Evolutionary conservation across 2,888 invertebrate genomes (phyloP), one percentile per base, ranked within the genome.

Genomic region (Protophormia terraenovae): DNA sequence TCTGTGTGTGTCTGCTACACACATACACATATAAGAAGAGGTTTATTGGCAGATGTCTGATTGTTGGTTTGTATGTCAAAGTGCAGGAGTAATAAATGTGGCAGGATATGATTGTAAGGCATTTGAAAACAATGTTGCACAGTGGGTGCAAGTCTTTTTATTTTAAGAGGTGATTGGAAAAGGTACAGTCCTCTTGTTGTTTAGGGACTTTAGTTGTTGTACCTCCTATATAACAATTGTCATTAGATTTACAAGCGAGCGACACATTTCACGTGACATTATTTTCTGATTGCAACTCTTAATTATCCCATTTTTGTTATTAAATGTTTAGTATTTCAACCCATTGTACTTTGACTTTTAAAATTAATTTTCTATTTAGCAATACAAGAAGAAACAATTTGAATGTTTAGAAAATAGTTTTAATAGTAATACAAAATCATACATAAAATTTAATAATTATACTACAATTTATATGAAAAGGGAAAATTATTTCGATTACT

Each of bases 31-130:
- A 2, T 16, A 38, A 27, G 27, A 22, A 41, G n/a, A 27, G 12
- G 55, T 71, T 71, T 58, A 71, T 41, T 38, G 55, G 41, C 38
- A 55, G 7, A 41, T 55, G 27, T 41, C 69, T 38, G 38, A n/a
- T 7, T 71, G n/a, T 47, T 0, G 47, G 47, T 19, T 19, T 16
- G 19, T 47, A 19, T 7, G 7, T 19, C 16, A 45, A 2, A 19
- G 47, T 47, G 47, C 7, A 19, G 47, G n/a, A n/a, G n/a, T n/a
- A n/a, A n/a, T n/a, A n/a, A n/a, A n/a, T n/a, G n/a, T n/a, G n/a
- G n/a, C n/a, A n/a, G n/a, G n/a, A n/a, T n/a, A n/a, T 19, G 19
- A 14, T 19, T 2, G 41, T 41, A n/a, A 41, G n/a, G n/a, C 41
- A 41, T 14, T 4, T 41, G 12, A n/a, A n/a, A 41, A 12, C n/a